Conservation (phyloP, 1,140 invertebrate species). For the Habropoda laboriosa region DNA sequence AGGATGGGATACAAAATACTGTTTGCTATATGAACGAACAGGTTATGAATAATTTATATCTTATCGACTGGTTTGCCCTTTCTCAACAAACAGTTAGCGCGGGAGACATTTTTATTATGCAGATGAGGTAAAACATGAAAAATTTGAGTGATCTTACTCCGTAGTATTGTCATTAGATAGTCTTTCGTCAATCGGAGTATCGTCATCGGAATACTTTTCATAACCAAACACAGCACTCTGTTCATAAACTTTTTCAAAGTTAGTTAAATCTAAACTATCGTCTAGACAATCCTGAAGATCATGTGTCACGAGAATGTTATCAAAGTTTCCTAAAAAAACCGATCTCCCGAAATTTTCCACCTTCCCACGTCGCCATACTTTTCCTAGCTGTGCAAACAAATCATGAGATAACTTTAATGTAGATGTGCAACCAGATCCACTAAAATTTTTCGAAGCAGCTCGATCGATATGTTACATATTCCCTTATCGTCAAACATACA, state of each 20-base stretch:
- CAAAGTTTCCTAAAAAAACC: conserved; percentile 72
- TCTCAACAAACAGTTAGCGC: background rate
- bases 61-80: background rate
- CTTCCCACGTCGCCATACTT: conserved; percentile 81
- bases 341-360: conserved; percentile 72
- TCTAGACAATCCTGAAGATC: conserved; percentile 84
- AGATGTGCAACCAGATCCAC: background rate
- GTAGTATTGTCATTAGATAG: conserved; percentile 73
- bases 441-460: background rate
- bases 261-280: conserved; percentile 82
- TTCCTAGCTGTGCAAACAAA: conserved; percentile 65
- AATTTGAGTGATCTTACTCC: conserved; percentile 68
- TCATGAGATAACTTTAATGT: conserved; percentile 40
- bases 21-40: conserved; percentile 21
- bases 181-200: conserved; percentile 73
- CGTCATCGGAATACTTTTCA: conserved; percentile 75
- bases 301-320: conserved; percentile 80
- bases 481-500: background rate
- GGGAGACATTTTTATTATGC: background rate
- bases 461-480: background rate
- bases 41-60: conserved; percentile 21
- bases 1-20: conserved; percentile 61
- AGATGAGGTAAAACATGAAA: background rate
- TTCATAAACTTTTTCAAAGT: conserved; percentile 82
- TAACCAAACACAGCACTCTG: conserved; percentile 76